A percentile compares a stretch with the other conserved stretches of the same genome.
Conservation (phyloP, 1,140 invertebrate genomes). For the Goniozus legneri region DNA sequence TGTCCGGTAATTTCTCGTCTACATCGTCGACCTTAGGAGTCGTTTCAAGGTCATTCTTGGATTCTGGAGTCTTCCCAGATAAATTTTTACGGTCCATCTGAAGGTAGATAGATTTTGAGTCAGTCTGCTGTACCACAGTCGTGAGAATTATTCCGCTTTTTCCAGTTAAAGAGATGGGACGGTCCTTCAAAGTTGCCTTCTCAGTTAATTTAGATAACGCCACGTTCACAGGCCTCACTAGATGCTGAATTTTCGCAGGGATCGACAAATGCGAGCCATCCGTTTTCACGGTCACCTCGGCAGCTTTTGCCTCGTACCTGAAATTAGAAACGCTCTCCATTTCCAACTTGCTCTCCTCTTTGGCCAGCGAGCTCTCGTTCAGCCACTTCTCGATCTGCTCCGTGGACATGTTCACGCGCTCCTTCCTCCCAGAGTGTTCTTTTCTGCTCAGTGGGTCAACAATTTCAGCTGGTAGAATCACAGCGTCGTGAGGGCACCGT, state of each 20-base stretch:
- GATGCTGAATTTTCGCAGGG: constrained; percentile 48
- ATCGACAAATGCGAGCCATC: constrained; percentile 45
- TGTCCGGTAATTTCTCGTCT: constrained; percentile 43
- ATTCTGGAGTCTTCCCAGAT: not conserved
- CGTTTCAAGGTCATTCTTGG: no score
- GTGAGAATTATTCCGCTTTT: constrained; percentile 14
- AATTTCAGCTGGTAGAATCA: constrained; percentile 28
- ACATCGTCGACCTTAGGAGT: constrained; percentile 18
- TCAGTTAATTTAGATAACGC: constrained; percentile 47
- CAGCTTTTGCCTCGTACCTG: constrained; percentile 28
- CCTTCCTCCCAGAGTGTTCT: constrained; percentile 52
- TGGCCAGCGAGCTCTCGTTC: constrained; percentile 60
- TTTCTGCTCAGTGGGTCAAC: constrained; percentile 39
- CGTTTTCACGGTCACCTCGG: constrained; percentile 18
- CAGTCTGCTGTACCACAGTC: constrained; percentile 29
- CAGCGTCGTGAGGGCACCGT: constrained; percentile 29
- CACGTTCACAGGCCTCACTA: constrained; percentile 50
- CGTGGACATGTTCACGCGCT: constrained; percentile 68
- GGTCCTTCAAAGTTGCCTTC: constrained; percentile 24
- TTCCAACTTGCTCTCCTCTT: constrained; percentile 56
- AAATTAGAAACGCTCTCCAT: constrained; percentile 46
- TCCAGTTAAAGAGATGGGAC: constrained; percentile 4
- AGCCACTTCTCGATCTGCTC: constrained; percentile 73
- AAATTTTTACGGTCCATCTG: constrained; percentile 17
- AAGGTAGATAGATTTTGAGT: constrained; percentile 19